Evolutionary conservation across 2,113 vertebrate genomes (phyloP).

Genomic region (Phylloscopus whistleri): DNA sequence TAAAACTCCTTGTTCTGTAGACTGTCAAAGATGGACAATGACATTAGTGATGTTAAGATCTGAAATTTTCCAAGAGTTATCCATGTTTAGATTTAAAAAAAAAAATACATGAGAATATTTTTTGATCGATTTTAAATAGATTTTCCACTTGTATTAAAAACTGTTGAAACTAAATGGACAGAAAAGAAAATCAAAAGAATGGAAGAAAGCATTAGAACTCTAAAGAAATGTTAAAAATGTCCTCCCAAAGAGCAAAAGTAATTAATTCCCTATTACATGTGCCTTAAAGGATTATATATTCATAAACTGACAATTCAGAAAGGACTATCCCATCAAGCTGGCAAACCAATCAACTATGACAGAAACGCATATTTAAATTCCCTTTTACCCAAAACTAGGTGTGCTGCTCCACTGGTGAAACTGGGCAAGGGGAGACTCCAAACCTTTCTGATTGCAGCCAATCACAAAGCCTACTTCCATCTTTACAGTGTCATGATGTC

Average conservation of each 20-base stretch:
- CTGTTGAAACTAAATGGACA: background rate
- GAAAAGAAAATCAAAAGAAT: background rate
- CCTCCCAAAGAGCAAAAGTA: background rate
- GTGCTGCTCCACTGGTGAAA: background rate
- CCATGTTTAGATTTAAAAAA: background rate
- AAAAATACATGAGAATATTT: background rate
- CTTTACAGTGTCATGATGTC: background rate
- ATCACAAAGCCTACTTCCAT: background rate
- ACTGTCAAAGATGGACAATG: background rate
- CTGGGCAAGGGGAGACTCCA: background rate
- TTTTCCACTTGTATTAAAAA: background rate
- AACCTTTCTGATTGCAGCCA: background rate
- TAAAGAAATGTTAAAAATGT: conserved; percentile 4
- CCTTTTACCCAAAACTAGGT: background rate
- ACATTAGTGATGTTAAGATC: background rate
- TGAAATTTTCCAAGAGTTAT: background rate
- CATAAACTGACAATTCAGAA: conserved; percentile 7
- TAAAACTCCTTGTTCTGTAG: background rate
- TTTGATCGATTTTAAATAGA: background rate
- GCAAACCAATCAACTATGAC: background rate
- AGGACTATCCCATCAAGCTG: background rate
- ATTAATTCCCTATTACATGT: conserved; percentile 33
- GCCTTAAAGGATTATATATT: conserved; percentile 18
- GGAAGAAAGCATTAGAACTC: background rate
- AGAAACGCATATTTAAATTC: background rate